phyloP scores from a whole-genome alignment of 37 sponge, comb jelly and placozoan species.

The Corticium candelabrum region DNA sequence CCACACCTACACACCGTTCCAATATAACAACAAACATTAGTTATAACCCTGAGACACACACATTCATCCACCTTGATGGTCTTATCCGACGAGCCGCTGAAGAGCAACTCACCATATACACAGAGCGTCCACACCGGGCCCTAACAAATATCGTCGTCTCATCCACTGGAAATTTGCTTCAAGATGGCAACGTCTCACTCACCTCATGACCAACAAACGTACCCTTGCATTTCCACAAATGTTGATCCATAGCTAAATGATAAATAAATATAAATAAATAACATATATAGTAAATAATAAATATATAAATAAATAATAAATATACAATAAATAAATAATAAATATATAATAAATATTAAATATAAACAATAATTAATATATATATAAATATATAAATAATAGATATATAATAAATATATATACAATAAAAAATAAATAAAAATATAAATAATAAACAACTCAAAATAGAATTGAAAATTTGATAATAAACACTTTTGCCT shows the following conservation, averaged over 20 bases:
- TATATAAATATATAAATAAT: too few species aligned
- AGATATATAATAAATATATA: too few species aligned
- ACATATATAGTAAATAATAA: too few species aligned
- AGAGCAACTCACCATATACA: slow-evolving; percentile 63
- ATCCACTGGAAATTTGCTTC: not conserved
- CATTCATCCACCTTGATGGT: slow-evolving; percentile 70
- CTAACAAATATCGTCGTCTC: slow-evolving; percentile 22
- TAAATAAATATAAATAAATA: not conserved
- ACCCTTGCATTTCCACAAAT: slow-evolving; percentile 86
- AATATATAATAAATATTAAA: too few species aligned
- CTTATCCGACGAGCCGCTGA: slow-evolving; percentile 91
- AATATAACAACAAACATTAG: too few species aligned
- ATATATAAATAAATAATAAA: too few species aligned
- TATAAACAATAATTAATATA: too few species aligned
- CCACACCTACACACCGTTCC: slow-evolving; percentile 90
- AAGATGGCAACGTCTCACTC: slow-evolving; percentile 13
- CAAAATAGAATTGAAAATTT: too few species aligned
- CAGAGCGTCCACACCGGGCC: slow-evolving; percentile 92
- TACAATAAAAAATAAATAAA: too few species aligned
- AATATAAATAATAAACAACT: not conserved
- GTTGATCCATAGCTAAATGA: slow-evolving; percentile 26
- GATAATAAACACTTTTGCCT: too few species aligned
- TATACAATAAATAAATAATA: too few species aligned
- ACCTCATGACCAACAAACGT: slow-evolving; percentile 96
- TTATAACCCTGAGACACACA: too few species aligned